Base-by-base conservation (phyloP, 2,113 vertebrate species). In the Rhinopomastus cyanomelas region DNA sequence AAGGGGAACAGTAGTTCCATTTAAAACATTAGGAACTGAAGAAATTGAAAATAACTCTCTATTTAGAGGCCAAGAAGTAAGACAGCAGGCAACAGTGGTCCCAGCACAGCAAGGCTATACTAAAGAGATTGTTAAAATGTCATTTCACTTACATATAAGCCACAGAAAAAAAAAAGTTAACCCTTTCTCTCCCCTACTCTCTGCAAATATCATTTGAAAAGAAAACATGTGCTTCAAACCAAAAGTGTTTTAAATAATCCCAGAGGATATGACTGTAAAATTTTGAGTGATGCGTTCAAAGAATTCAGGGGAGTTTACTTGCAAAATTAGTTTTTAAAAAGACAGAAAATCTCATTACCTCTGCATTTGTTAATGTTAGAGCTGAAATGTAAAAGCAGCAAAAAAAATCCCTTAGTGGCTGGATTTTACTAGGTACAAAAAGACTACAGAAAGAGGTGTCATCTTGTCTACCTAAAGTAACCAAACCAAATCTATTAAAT, bases 1-100 rank as follows among this genome's bases (percentile, higher is more conserved):
- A 96, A 98, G 95, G 97, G 96, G 95, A 97, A 97, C 96, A 97
- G 97, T 97, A 97, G 96, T 96, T 97, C 97, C 97, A 97, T 97
- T 98, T 98, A 97, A 97, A 97, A 97, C 94, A 97, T 97, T 97
- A 97, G 96, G 95, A 97, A 97, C 96, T 95, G 95, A 49, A 97
- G 97, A 98, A 97, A 98, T 98, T 98, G 97, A 97, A 98, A 98
- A 98, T 98, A 97, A 98, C 95, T 98, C 97, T 98, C 96, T 97
- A 97, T 97, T 98, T 98, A 97, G 97, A 98, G 96, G 96, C 95
- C 97, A 97, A 96, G 96, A 96, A 97, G 96, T 97, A 97, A 97
- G 97, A 96, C 96, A 97, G 96, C 97, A 97, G 96, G 95, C 97
- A 97, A 95, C 93, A 93, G 96, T 97, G 96, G 95, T 96, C 97